Percentiles rank a stretch among this genome's conserved stretches.
phyloP scores from a whole-genome alignment of 2,888 invertebrate genomes.

The Operophtera brumata region DNA sequence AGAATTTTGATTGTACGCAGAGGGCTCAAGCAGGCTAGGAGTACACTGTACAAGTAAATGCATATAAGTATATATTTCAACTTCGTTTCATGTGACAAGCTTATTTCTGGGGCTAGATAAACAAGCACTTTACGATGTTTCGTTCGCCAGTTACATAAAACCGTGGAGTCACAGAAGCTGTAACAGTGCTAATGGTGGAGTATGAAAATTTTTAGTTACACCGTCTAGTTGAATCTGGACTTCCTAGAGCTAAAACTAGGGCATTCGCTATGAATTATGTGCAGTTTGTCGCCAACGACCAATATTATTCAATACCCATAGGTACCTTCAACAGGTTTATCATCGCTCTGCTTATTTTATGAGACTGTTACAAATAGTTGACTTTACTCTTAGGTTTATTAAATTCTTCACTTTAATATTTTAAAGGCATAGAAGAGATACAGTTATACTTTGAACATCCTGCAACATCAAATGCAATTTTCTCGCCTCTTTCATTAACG shows the following conservation, averaged over 20 bases:
- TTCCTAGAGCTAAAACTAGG: slow-evolving; percentile 47
- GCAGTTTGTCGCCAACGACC: slow-evolving; percentile 18
- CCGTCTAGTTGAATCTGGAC: slow-evolving; percentile 29
- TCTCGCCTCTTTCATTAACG: no score
- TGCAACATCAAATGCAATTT: no score
- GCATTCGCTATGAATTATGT: slow-evolving; percentile 44
- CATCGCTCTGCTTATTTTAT: slow-evolving; percentile 35
- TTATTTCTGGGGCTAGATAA: slow-evolving; percentile 32
- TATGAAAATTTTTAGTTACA: slow-evolving; percentile 48
- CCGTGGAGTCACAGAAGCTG: neutral
- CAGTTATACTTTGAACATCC: no score
- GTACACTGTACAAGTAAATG: no score
- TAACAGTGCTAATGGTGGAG: slow-evolving; percentile 7
- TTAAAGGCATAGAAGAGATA: no score
- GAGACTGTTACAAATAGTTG: slow-evolving; percentile 1
- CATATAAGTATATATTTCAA: neutral
- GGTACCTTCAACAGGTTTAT: slow-evolving; percentile 32
- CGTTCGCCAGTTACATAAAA: slow-evolving; percentile 37
- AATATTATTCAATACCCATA: slow-evolving; percentile 28
- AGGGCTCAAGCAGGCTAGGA: no score
- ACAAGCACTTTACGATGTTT: slow-evolving; percentile 29
- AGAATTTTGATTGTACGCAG: no score
- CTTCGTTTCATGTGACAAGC: neutral
- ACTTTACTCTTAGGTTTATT: no score
- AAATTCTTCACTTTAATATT: no score